A percentile compares a stretch with the other conserved stretches of the same genome.
phyloP scores from a whole-genome alignment of 2,888 invertebrate genomes.

The Ectobius pallidus region DNA sequence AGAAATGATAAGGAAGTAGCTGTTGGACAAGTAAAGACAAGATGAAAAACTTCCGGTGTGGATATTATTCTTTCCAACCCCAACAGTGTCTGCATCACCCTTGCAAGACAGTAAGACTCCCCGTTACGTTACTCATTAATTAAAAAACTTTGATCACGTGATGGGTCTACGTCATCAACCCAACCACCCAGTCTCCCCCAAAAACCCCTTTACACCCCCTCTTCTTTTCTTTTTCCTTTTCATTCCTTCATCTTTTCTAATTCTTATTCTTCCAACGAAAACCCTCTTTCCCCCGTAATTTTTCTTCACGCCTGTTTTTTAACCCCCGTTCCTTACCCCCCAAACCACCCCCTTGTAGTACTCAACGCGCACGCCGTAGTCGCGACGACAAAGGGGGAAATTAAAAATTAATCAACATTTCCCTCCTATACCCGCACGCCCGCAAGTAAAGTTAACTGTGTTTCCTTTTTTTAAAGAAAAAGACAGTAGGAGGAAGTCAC shows the following conservation, averaged over 20 bases:
- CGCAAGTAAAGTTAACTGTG: constrained; percentile 9
- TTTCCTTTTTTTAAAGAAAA: constrained; percentile 37
- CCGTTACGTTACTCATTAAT: constrained; percentile 40
- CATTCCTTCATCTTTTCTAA: constrained; percentile 39
- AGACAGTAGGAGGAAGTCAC: constrained; percentile 20
- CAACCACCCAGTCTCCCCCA: constrained; percentile 36
- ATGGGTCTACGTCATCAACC: constrained; percentile 39
- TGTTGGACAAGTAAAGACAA: neutral
- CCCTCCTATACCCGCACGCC: neutral
- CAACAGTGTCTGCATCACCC: constrained; percentile 11
- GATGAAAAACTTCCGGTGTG: constrained; percentile 17
- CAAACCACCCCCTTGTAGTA: constrained; percentile 30
- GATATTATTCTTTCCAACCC: neutral
- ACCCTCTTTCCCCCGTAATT: constrained; percentile 49
- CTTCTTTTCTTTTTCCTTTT: constrained; percentile 24
- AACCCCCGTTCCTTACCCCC: constrained; percentile 34
- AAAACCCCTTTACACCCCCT: constrained; percentile 34
- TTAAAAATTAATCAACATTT: constrained; percentile 37
- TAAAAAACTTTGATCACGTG: constrained; percentile 43
- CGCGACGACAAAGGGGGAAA: constrained; percentile 35
- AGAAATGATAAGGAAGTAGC: constrained; percentile 6
- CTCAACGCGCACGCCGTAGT: constrained; percentile 36
- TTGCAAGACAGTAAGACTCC: constrained; percentile 11
- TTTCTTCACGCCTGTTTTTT: constrained; percentile 45
- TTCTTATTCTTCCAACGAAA: constrained; percentile 40